Evolutionary conservation across 2,113 vertebrate species (phyloP), one percentile per base, ranked within the genome.

Genomic region (Gymnobelideus leadbeateri): DNA sequence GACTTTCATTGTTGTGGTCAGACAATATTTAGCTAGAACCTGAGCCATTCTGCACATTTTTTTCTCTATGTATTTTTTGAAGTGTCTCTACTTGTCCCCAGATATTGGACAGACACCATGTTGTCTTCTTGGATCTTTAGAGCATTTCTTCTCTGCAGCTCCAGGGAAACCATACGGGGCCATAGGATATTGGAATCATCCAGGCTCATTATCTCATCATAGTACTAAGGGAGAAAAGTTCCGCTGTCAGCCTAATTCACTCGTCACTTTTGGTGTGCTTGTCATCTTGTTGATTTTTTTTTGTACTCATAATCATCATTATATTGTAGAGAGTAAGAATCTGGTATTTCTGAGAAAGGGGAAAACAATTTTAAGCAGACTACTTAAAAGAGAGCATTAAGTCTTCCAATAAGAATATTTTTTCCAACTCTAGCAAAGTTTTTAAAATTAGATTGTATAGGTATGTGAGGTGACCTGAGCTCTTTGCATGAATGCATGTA

Each of bases 401-500:
- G 8, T 6, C 16, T 84, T 84, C 37, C n/a, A 84, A 19, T 84
- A 43, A 84, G 16, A 84, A 43, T 84, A 43, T 77, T 84, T 84
- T 84, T n/a, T 43, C n/a, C 5, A 84, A 84, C 10, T n/a, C 37
- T 84, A 84, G n/a, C 37, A 77, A 77, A 77, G 12, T n/a, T 77
- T n/a, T 77, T 55, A 31, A 68, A 68, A 68, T 68, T 68, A 68
- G 37, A 23, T 84, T 84, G 68, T 84, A 1, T 21, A 84, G 92
- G 92, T 97, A 96, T 93, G 97, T 98, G 95, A 96, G 96, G 95
- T 96, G 94, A 97, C 96, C 96, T 94, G 89, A 91, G 90, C 92
- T 96, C 96, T 98, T 97, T 9, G 1, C 92, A 91, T 97, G 94
- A 95, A 91, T 98, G 97, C 98, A 97, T 98, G 97, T 92, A 97